Evolutionary conservation across 2,888 invertebrate species (phyloP), one percentile per base, ranked within the genome.

Genomic region (Drosophila prolongata): DNA sequence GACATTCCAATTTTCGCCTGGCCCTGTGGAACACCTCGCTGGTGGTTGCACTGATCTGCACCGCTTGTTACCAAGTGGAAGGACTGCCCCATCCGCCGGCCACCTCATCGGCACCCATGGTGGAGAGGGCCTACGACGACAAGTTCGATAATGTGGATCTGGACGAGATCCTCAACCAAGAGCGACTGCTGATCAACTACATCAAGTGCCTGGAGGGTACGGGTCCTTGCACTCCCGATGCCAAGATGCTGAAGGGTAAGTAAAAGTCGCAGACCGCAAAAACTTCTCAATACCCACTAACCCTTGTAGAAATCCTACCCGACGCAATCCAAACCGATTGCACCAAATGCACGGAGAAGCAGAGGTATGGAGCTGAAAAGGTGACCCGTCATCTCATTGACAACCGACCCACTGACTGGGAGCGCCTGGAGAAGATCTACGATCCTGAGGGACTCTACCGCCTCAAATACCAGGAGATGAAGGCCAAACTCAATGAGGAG

Each of bases 271-370:
- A 9, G 4, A 14, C 4, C n/a, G 4, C n/a, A 2, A 9, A 6
- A 1, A 11, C 14, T 24, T 13, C 6, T 8, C n/a, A 5, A n/a
- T n/a, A n/a, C 27, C 27, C 27, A 27, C n/a, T 11, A 10, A 16
- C 6, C 2, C 1, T 44, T 46, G 3, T n/a, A 96, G 96, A 93
- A 61, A 95, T 94, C 75, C 93, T 96, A 49, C 95, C 95, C 0
- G 96, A 96, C 85, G 96, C 96, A 0, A 94, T 96, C 59, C 92
- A 93, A 76, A 95, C 95, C 46, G 94, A 95, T 76, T 96, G 96
- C 88, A 91, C 90, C 53, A 95, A 95, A 90, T 96, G 96, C 87
- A 95, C 94, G 10, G 93, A 94, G 40, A 94, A 93, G 73, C 96
- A 96, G 89, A 94, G 93, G 50, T 92, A 93, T 49, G 95, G 95